A percentile compares a stretch with the other conserved stretches of the same genome.
phyloP scores from a whole-genome alignment of 2,797 vertebrate genomes.

The Sarcophilus harrisii region DNA sequence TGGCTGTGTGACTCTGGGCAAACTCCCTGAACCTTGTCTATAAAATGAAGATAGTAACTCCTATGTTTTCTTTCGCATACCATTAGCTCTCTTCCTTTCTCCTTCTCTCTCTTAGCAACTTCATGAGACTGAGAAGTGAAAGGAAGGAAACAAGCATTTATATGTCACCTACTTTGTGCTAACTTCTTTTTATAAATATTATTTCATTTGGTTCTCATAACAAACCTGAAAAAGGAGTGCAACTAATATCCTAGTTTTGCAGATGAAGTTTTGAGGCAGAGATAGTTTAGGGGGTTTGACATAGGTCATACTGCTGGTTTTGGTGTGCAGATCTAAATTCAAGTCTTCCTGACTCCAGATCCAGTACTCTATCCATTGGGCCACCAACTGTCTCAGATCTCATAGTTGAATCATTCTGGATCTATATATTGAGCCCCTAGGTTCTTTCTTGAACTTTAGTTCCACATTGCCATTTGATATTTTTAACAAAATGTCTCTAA shows the following conservation, averaged over 20 bases:
- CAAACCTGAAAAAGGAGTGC: not conserved
- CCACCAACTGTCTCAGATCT: not conserved
- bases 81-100: not conserved
- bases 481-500: not conserved
- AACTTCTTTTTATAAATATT: not conserved
- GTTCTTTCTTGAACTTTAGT: not conserved
- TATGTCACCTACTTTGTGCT: not conserved
- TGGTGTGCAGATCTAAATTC: not conserved
- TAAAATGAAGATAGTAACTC: not conserved
- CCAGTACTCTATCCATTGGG: not conserved
- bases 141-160: not conserved
- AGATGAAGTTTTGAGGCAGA: not conserved
- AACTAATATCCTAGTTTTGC: not conserved
- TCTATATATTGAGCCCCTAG: not conserved
- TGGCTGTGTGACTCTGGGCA: not conserved
- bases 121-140: not conserved
- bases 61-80: not conserved
- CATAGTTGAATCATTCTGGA: not conserved
- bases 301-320: not conserved
- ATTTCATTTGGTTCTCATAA: not conserved
- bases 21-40: not conserved
- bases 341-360: not conserved
- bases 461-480: not conserved
- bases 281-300: not conserved
- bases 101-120: not conserved